phyloP scores from a whole-genome alignment of 2,113 vertebrate species.

The Aythya baeri region DNA sequence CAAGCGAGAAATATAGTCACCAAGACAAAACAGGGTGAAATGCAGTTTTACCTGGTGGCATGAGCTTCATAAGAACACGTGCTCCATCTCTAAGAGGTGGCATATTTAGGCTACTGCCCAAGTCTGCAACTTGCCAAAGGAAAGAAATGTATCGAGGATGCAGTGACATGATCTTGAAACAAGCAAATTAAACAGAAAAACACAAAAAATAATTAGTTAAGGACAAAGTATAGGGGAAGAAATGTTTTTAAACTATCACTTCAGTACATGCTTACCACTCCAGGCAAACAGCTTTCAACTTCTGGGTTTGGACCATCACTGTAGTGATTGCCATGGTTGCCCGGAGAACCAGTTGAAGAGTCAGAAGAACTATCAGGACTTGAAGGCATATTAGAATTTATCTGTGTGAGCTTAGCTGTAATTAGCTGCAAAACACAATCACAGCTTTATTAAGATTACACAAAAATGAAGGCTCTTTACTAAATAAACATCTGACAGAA shows the following conservation, averaged over 20 bases:
- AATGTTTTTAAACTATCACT: background rate
- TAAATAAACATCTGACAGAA: background rate
- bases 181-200: background rate
- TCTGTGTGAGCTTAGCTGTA: constrained; percentile 98
- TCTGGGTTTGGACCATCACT: constrained; percentile 98
- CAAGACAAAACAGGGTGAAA: background rate
- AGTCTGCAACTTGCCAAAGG: constrained; percentile 98
- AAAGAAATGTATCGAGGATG: constrained; percentile 98
- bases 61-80: constrained; percentile 98
- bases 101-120: constrained; percentile 97
- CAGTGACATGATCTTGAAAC: constrained; percentile 95
- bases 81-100: constrained; percentile 96
- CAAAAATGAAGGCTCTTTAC: background rate
- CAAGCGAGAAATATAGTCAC: background rate
- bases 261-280: constrained; percentile 86
- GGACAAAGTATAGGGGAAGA: background rate
- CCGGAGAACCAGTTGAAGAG: constrained; percentile 97
- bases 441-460: background rate
- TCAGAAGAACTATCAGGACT: constrained; percentile 99
- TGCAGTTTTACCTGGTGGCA: constrained; percentile 90
- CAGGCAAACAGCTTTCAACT: constrained; percentile 98
- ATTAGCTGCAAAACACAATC: constrained; percentile 86
- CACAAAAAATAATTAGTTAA: background rate
- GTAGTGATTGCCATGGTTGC: constrained; percentile 98
- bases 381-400: constrained; percentile 99